phyloP scores from a whole-genome alignment of 2,888 invertebrate species.

The Elmis aenea region DNA sequence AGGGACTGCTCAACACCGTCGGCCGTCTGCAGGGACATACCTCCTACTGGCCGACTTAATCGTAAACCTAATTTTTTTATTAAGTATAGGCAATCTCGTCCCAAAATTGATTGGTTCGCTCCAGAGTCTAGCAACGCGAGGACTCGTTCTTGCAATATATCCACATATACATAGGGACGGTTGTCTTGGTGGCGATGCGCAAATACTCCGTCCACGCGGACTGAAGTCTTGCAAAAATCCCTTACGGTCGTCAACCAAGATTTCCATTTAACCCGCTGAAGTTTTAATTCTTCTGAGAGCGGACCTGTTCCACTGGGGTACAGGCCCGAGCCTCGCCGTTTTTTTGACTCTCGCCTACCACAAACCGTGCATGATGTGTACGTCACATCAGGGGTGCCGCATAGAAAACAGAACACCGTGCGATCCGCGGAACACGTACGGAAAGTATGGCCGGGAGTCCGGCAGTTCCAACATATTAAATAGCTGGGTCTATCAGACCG shows the following conservation, averaged over 20 bases:
- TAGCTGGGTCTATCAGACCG: too few species aligned
- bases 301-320: neutral
- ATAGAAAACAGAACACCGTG: slow-evolving; percentile 5
- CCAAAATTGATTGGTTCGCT: too few species aligned
- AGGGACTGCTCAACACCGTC: slow-evolving; percentile 4
- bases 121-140: slow-evolving; percentile 1
- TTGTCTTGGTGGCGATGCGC: neutral
- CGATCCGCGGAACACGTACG: neutral
- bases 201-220: neutral
- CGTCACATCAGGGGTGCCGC: neutral
- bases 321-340: neutral
- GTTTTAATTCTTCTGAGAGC: neutral
- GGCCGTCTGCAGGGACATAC: slow-evolving; percentile 1
- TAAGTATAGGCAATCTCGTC: too few species aligned
- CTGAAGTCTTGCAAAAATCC: slow-evolving; percentile 1
- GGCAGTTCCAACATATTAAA: too few species aligned
- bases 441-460: too few species aligned
- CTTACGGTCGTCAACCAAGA: slow-evolving; percentile 2
- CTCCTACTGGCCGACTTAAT: neutral
- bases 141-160: neutral
- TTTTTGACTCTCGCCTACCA: slow-evolving; percentile 6
- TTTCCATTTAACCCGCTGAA: neutral
- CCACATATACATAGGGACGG: slow-evolving; percentile 2
- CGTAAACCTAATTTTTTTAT: neutral
- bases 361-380: slow-evolving; percentile 2